Evolutionary conservation across 2,113 vertebrate species (phyloP), one percentile per base, ranked within the genome.

Genomic region (Machaerirhynchus nigripectus): DNA sequence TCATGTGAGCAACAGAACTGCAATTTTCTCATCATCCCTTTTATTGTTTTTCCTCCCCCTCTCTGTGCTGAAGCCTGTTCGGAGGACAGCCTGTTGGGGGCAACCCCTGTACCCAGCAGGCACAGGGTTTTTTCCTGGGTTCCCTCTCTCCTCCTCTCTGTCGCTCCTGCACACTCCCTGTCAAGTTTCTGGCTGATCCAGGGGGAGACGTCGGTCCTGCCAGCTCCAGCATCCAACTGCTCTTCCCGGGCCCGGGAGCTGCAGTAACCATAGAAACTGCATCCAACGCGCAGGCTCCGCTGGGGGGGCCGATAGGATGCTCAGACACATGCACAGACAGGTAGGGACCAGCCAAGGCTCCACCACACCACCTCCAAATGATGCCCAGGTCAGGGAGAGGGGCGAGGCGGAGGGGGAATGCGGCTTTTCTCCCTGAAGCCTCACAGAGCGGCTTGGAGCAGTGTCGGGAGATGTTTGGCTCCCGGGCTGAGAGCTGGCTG

Each of bases 261-360:
- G 75, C 55, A 50, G 98, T 98, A 97, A 97, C 98, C 98, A 98
- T 98, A 97, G 98, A 98, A 98, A 98, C 98, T 1, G 92, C 87
- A 94, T 96, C 98, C 98, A 98, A 97, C 93, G 93, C 94, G 96
- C 94, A 96, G 87, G 87, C 88, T 82, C 87, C 4, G 88, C 91
- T 53, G 74, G 81, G 95, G 96, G 79, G 95, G 86, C 11, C 6
- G 82, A 59, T 5, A 75, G n/a, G 93, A 84, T 35, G 69, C 52
- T 83, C 94, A 84, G 65, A 87, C 63, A 91, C 90, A 93, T 56
- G 85, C 75, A 95, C 78, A 89, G 83, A 65, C 94, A 97, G 96
- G 96, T 95, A 92, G 92, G 92, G 89, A 89, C 79, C 92, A 69
- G 70, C 63, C 96, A 87, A 76, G 21, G 80, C 94, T 91, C 79